A percentile compares a stretch with the other conserved stretches of the same genome.
These are phyloP conservation scores for Mylabris sibirica DNA, from an alignment of 2,888 invertebrate genomes.

Conservation along the genomic window DNA sequence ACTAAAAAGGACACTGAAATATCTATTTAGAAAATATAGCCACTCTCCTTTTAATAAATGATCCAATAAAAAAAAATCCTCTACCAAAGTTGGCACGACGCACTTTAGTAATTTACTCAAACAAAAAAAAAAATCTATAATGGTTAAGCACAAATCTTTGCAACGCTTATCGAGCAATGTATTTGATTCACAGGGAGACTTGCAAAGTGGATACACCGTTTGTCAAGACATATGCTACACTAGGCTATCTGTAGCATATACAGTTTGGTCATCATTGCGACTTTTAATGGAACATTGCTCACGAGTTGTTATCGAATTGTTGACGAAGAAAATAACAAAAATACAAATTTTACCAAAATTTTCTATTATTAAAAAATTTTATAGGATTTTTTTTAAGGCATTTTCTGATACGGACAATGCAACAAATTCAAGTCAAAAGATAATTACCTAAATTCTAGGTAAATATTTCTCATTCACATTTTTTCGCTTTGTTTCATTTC, in stretches of 20 bases:
- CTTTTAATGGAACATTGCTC: conserved; percentile 4
- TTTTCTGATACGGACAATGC: conserved; percentile 8
- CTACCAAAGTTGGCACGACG: not conserved
- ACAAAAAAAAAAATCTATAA: conserved; percentile 11
- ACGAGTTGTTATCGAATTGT: conserved; percentile 9
- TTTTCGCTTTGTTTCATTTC: not conserved
- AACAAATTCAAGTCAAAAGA: not conserved
- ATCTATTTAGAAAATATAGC: conserved; percentile 1
- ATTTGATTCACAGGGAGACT: conserved; percentile 76
- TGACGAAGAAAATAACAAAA: not conserved
- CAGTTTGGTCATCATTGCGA: not conserved
- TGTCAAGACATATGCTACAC: conserved; percentile 92
- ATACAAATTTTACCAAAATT: not conserved
- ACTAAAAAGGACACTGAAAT: conserved; percentile 1
- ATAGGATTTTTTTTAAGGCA: not conserved
- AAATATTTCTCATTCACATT: not conserved
- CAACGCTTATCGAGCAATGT: conserved; percentile 6
- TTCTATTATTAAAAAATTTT: not conserved
- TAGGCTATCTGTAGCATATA: conserved; percentile 84
- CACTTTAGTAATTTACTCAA: not conserved
- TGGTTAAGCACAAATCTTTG: conserved; percentile 22
- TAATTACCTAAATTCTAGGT: not conserved
- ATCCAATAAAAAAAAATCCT: not conserved
- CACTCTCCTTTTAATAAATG: not conserved
- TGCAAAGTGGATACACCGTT: conserved; percentile 88